A percentile compares a stretch with the other conserved stretches of the same genome.
Evolutionary conservation across 1,140 invertebrate genomes (phyloP).

Genomic region (Cherax destructor): DNA sequence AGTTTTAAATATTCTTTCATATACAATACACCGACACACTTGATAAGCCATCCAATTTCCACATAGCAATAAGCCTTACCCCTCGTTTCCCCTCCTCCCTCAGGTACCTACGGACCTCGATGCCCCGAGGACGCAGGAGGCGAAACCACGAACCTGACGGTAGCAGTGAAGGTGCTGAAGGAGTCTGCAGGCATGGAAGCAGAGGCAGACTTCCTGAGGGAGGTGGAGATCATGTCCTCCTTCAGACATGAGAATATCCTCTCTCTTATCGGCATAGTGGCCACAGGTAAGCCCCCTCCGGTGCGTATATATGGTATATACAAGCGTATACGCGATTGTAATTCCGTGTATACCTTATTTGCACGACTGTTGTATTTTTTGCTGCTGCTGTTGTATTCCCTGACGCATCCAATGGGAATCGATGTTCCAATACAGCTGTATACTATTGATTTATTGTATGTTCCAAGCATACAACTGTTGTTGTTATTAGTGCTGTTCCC

Average conservation of each 20-base stretch:
- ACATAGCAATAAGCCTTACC: too few species aligned
- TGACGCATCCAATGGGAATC: too few species aligned
- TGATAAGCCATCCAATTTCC: too few species aligned
- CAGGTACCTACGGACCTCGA: slow-evolving; percentile 34
- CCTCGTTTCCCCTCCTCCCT: too few species aligned
- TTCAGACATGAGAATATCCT: slow-evolving; percentile 76
- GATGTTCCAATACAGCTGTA: too few species aligned
- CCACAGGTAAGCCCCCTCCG: slow-evolving; percentile 39
- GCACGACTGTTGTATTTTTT: too few species aligned
- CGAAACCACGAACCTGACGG: slow-evolving; percentile 73
- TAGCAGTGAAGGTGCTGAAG: slow-evolving; percentile 77
- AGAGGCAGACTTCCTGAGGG: slow-evolving; percentile 77
- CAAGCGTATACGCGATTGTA: not conserved
- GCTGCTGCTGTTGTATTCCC: too few species aligned
- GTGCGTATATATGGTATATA: not conserved
- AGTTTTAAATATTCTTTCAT: too few species aligned
- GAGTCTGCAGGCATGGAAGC: slow-evolving; percentile 75
- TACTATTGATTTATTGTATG: too few species aligned
- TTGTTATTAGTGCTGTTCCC: too few species aligned
- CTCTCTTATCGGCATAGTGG: slow-evolving; percentile 71
- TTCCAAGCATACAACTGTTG: too few species aligned
- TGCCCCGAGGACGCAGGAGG: not conserved
- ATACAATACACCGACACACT: too few species aligned
- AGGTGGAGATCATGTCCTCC: slow-evolving; percentile 77
- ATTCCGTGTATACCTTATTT: not conserved